phyloP scores from a whole-genome alignment of 2,113 vertebrate genomes.

The Calyptomena viridis region DNA sequence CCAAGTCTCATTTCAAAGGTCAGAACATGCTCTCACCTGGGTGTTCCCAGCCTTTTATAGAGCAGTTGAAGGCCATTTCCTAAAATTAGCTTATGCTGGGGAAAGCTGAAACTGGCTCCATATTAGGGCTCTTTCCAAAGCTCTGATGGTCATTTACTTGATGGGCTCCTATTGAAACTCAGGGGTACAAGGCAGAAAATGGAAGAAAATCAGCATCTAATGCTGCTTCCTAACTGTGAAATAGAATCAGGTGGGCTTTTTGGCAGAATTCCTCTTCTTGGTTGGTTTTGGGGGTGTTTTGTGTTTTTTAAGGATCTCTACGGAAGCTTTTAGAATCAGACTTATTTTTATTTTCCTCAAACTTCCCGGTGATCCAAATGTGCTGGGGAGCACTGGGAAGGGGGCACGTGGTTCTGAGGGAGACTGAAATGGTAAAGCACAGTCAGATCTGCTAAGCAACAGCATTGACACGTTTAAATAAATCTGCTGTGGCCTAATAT shows the following conservation, averaged over 20 bases:
- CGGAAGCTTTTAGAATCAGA: not conserved
- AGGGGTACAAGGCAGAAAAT: not conserved
- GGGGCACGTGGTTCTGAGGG: not conserved
- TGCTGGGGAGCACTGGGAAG: not conserved
- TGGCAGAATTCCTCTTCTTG: not conserved
- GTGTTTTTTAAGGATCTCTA: not conserved
- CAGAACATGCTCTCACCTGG: conserved; percentile 22
- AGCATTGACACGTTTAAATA: conserved; percentile 55
- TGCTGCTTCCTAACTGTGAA: not conserved
- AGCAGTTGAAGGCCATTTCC: conserved; percentile 5
- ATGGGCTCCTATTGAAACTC: conserved; percentile 3
- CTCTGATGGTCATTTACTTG: conserved; percentile 28
- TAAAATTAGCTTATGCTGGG: conserved; percentile 47
- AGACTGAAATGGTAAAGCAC: not conserved
- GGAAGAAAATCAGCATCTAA: not conserved
- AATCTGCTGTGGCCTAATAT: conserved; percentile 51
- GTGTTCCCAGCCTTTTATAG: conserved; percentile 4
- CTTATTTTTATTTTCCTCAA: not conserved
- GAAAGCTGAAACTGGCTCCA: not conserved
- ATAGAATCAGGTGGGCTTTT: not conserved
- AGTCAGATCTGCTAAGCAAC: conserved; percentile 59
- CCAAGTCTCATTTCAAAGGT: conserved; percentile 37
- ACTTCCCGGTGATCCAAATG: not conserved
- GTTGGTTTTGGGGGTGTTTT: not conserved
- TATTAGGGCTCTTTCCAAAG: not conserved